phyloP scores from a whole-genome alignment of 2,888 invertebrate genomes.

The Drosophila vallismaia region DNA sequence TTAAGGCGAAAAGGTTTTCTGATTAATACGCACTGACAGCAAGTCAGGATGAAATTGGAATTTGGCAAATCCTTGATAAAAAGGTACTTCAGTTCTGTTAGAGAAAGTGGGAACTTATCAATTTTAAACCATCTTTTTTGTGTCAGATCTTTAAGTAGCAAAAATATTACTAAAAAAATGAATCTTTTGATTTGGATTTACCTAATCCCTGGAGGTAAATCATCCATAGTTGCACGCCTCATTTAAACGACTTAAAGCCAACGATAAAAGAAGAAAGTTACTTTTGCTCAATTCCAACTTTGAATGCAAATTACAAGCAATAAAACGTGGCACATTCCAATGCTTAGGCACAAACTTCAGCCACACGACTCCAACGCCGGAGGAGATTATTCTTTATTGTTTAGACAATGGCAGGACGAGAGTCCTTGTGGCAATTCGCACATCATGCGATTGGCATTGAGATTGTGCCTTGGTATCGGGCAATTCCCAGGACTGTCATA shows the following conservation, averaged over 20 bases:
- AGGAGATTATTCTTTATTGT: constrained; percentile 82
- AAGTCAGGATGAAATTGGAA: constrained; percentile 37
- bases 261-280: constrained; percentile 57
- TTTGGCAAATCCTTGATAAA: not conserved
- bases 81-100: not conserved
- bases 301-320: constrained; percentile 77
- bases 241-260: constrained; percentile 67
- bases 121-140: not conserved
- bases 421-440: constrained; percentile 80
- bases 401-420: constrained; percentile 61
- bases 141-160: not conserved
- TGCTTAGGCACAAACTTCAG: constrained; percentile 66
- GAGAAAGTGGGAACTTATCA: not conserved
- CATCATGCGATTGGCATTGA: constrained; percentile 82
- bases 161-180: not conserved
- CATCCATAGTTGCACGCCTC: constrained; percentile 57
- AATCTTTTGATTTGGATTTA: not conserved
- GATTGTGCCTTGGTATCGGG: constrained; percentile 69
- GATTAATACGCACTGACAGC: constrained; percentile 77
- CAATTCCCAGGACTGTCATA: constrained; percentile 80
- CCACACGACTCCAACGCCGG: constrained; percentile 29
- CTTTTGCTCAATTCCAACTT: constrained; percentile 41
- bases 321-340: constrained; percentile 72
- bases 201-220: constrained; percentile 31
- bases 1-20: constrained; percentile 64